These are phyloP conservation scores for Poeciliopsis presidionis DNA, from an alignment of 2,797 vertebrate genomes.

Conservation along the genomic window DNA sequence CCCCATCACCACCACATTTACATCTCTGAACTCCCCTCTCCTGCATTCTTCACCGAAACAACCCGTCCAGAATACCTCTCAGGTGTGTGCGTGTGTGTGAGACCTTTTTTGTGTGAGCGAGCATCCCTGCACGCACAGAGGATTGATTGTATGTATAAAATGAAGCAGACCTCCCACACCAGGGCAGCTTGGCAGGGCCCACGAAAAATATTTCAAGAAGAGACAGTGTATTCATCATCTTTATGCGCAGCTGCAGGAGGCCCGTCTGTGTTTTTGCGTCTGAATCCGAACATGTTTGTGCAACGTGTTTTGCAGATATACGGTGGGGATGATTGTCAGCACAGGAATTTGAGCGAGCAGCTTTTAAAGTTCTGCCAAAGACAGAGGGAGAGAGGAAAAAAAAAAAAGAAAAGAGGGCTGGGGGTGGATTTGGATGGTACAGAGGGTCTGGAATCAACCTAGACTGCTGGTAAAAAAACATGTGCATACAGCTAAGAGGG, in stretches of 20 bases:
- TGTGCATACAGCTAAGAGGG: conserved; percentile 53
- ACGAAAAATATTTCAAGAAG: conserved; percentile 70
- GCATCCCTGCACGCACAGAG: conserved; percentile 56
- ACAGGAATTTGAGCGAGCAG: conserved; percentile 66
- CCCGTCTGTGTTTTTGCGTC: conserved; percentile 45
- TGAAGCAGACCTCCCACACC: conserved; percentile 73
- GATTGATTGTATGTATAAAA: conserved; percentile 84
- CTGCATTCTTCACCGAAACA: conserved; percentile 65
- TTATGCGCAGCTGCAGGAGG: conserved; percentile 70
- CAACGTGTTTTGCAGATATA: conserved; percentile 64
- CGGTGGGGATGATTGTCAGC: conserved; percentile 63
- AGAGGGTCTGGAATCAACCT: conserved; percentile 66
- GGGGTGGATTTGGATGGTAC: conserved; percentile 57
- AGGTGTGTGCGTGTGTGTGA: conserved; percentile 62
- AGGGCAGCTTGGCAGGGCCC: conserved; percentile 71
- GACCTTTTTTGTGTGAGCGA: conserved; percentile 25
- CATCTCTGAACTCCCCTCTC: conserved; percentile 53
- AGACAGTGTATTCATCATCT: conserved; percentile 82
- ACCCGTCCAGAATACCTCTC: conserved; percentile 64
- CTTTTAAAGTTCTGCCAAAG: conserved; percentile 72
- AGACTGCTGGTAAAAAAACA: conserved; percentile 59
- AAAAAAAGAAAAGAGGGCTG: not conserved
- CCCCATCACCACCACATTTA: conserved; percentile 16
- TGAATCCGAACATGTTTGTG: conserved; percentile 65
- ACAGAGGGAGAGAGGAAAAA: not conserved